Evolutionary conservation across 2,113 vertebrate species (phyloP), one percentile per base, ranked within the genome.

Genomic region (Gymnorhina tibicen): DNA sequence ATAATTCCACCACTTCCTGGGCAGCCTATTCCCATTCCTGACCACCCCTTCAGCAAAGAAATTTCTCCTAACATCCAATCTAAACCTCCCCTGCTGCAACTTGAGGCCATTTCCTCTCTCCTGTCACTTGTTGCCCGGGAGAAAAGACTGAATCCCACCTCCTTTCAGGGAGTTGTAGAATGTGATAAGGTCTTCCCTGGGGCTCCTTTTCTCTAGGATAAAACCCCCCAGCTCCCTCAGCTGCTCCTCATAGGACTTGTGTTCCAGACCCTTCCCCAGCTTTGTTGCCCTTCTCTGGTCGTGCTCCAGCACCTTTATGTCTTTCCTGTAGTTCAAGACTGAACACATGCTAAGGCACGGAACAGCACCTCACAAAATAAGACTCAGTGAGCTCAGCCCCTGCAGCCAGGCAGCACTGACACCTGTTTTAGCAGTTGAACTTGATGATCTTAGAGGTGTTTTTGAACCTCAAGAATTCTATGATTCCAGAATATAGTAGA

Each of bases 401-500:
- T 42, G 55, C 59, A 47, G 46, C 50, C 2, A 15, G 26, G 59
- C 41, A 69, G 20, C 2, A 3, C 5, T 49, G 33, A 11, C 8
- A 14, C 16, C 16, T 11, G 12, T 18, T 69, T 20, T 16, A 69
- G 55, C 39, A 62, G 16, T 7, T 39, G 7, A 46, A 30, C 16
- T n/a, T 62, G n/a, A 33, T 62, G 39, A 47, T n/a, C 56, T 62
- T 47, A 30, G n/a, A 69, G 46, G 28, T 20, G 12, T 20, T 53
- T 78, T 6, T 39, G 39, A 55, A 62, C 55, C 27, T 46, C 17
- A 33, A 46, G 22, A 23, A 24, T 13, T 47, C 39, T 13, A 1
- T 16, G 28, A 70, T 53, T 39, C 19, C 24, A 13, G 47, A 16
- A n/a, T 7, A 2, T 0, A 13, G 3, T 0, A n/a, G 46, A n/a